These are phyloP conservation scores for Macropis europaea DNA, from an alignment of 2,888 invertebrate genomes.

Conservation along the genomic window DNA sequence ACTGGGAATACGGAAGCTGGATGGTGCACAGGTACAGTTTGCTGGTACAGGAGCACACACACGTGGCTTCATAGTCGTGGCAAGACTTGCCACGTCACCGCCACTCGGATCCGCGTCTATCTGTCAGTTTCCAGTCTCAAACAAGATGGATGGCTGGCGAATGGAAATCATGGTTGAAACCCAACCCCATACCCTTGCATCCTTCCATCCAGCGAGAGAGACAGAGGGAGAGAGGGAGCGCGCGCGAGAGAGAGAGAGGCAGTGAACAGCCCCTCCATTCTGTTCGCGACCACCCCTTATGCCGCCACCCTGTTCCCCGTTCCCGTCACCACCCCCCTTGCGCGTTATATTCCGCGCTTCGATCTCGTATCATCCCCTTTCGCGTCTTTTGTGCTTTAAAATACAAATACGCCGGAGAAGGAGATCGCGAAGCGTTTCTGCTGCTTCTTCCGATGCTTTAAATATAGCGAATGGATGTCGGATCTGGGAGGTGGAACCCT, in stretches of 20 bases:
- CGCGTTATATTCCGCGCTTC: slow-evolving; percentile 67
- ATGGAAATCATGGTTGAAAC: slow-evolving; percentile 83
- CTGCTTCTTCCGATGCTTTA: no score
- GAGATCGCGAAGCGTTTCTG: no score
- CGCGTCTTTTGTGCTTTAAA: slow-evolving; percentile 56
- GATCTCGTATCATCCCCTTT: slow-evolving; percentile 63
- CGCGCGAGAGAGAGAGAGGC: slow-evolving; percentile 27
- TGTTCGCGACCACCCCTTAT: slow-evolving; percentile 61
- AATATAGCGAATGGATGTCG: no score
- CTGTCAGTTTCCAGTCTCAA: slow-evolving; percentile 82
- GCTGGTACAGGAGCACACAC: slow-evolving; percentile 42
- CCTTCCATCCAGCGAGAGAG: slow-evolving; percentile 45
- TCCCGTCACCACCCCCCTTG: slow-evolving; percentile 52
- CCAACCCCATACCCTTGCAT: slow-evolving; percentile 66
- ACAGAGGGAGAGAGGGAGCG: slow-evolving; percentile 11
- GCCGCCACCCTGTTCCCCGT: no score
- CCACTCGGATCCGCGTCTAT: slow-evolving; percentile 80
- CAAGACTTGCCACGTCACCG: slow-evolving; percentile 80
- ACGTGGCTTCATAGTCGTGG: slow-evolving; percentile 64
- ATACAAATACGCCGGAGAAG: slow-evolving; percentile 55
- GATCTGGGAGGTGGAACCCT: no score
- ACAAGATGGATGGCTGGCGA: slow-evolving; percentile 85
- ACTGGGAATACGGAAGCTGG: slow-evolving; percentile 38
- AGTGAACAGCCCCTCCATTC: slow-evolving; percentile 59
- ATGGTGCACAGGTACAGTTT: slow-evolving; percentile 31